Conservation (phyloP, 1,140 invertebrate species). For the Drosophila mojavensis region DNA sequence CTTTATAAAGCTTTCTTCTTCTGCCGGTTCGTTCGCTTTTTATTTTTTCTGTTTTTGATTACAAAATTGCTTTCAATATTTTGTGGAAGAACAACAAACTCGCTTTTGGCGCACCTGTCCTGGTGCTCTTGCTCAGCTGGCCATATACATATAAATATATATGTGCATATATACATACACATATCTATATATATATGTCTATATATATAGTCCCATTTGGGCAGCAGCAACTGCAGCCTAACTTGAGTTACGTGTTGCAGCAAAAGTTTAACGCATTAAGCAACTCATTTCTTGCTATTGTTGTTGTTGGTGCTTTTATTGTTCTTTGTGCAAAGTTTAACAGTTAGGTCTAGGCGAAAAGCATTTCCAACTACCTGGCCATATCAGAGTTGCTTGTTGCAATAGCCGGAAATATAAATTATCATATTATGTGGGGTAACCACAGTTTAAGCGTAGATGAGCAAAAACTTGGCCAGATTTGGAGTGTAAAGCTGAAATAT, state of each 20-base stretch:
- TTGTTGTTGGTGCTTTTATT: conserved; percentile 29
- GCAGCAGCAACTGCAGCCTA: conserved; percentile 58
- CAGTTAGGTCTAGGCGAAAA: neutral
- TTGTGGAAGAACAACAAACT: conserved; percentile 53
- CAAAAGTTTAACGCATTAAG: conserved; percentile 80
- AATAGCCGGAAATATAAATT: conserved; percentile 28
- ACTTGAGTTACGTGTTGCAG: conserved; percentile 76
- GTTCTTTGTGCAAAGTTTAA: conserved; percentile 37
- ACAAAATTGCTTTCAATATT: conserved; percentile 79
- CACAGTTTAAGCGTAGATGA: neutral
- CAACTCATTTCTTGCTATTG: conserved; percentile 52
- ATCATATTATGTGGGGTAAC: conserved; percentile 11
- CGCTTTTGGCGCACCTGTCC: conserved; percentile 64
- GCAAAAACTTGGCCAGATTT: neutral
- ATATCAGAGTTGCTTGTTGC: conserved; percentile 4
- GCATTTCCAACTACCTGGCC: conserved; percentile 21
- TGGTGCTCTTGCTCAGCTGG: conserved; percentile 18
- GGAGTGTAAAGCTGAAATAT: too few species aligned
- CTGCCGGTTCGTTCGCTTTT: conserved; percentile 21
- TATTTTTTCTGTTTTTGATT: conserved; percentile 57
- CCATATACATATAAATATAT: too few species aligned
- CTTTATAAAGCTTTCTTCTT: conserved; percentile 68
- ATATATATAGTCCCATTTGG: neutral
- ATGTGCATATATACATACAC: too few species aligned
- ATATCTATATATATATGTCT: too few species aligned